A percentile compares a stretch with the other conserved stretches of the same genome.
phyloP scores from a whole-genome alignment of 2,797 vertebrate species.

The Oreortyx pictus region DNA sequence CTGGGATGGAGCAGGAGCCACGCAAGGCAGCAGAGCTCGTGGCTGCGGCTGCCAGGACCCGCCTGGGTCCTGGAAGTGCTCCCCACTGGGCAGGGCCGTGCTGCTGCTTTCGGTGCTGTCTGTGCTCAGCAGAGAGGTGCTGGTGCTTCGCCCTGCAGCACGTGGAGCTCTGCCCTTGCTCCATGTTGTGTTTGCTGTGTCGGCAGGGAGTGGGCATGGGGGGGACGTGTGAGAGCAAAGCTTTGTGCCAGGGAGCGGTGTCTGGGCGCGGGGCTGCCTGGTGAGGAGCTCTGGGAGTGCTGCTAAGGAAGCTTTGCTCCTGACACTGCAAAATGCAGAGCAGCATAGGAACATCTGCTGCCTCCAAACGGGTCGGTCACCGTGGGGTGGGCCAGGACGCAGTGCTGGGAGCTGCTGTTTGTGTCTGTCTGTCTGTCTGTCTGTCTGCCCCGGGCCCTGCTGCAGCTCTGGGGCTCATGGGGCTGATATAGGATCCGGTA shows the following conservation, averaged over 20 bases:
- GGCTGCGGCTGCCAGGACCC: neutral
- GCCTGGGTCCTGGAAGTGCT: neutral
- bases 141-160: neutral
- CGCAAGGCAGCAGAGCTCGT: neutral
- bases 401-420: neutral
- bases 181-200: neutral
- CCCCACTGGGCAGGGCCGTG: neutral
- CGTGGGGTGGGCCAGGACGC: neutral
- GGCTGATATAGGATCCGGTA: neutral
- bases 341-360: constrained; percentile 25
- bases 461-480: fast-evolving
- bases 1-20: neutral
- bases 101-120: neutral
- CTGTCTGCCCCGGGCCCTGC: neutral
- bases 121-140: neutral
- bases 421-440: neutral
- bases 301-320: constrained; percentile 16
- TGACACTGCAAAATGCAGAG: constrained; percentile 28
- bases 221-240: neutral
- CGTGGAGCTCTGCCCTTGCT: neutral
- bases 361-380: neutral
- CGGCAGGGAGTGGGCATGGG: neutral
- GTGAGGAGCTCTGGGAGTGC: constrained; percentile 3
- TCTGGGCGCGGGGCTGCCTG: constrained; percentile 8
- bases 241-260: neutral